These are phyloP conservation scores for Merodon equestris DNA, from an alignment of 2,888 invertebrate genomes.

Conservation along the genomic window DNA sequence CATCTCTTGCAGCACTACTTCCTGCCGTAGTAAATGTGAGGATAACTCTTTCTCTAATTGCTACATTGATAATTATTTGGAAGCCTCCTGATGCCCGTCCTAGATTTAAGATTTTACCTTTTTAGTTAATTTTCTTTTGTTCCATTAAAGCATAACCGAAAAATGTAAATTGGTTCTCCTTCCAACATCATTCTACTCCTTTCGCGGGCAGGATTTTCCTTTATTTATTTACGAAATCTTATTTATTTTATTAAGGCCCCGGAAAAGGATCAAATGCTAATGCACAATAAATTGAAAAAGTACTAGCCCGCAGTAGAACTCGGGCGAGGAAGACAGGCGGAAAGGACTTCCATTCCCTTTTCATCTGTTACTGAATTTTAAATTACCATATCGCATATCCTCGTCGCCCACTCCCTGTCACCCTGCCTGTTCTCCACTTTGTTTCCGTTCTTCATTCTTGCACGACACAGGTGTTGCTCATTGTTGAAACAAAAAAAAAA, in stretches of 20 bases:
- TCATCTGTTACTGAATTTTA: slow-evolving; percentile 14
- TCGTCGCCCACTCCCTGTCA: too few species aligned
- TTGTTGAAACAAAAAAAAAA: slow-evolving; percentile 10
- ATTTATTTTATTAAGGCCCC: slow-evolving; percentile 8
- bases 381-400: slow-evolving; percentile 37
- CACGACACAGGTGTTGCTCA: slow-evolving; percentile 49
- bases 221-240: slow-evolving; percentile 29
- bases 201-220: too few species aligned
- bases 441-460: slow-evolving; percentile 28
- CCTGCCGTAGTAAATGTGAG: slow-evolving; percentile 49
- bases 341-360: slow-evolving; percentile 8
- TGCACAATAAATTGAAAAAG: slow-evolving; percentile 62
- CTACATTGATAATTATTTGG: too few species aligned
- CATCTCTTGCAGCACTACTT: slow-evolving; percentile 70
- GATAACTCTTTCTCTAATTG: too few species aligned
- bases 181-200: neutral
- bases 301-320: slow-evolving; percentile 1
- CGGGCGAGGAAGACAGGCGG: neutral
- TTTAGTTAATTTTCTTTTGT: slow-evolving; percentile 50
- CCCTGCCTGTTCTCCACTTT: too few species aligned
- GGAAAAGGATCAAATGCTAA: slow-evolving; percentile 34
- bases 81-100: too few species aligned
- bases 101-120: neutral
- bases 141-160: slow-evolving; percentile 48
- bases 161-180: slow-evolving; percentile 10